Conservation (phyloP, 1,140 invertebrate genomes). For the Sarcophaga peregrina region DNA sequence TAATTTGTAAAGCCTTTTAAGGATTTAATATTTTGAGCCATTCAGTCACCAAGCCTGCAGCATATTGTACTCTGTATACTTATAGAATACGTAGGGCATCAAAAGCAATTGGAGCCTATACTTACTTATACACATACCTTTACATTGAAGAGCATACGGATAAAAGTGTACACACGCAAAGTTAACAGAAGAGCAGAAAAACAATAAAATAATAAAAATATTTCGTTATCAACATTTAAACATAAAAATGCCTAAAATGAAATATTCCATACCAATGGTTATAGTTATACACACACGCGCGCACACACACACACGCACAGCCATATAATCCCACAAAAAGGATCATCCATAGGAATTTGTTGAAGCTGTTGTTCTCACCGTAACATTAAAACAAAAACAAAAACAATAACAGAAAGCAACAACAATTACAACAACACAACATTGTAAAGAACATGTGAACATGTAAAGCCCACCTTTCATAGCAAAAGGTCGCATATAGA, state of each 20-base stretch:
- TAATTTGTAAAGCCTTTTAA: too few species aligned
- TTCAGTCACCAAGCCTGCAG: too few species aligned
- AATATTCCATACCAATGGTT: not conserved
- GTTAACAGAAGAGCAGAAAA: not conserved
- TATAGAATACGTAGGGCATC: too few species aligned
- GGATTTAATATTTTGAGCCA: too few species aligned
- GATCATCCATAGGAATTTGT: not conserved
- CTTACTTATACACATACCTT: too few species aligned
- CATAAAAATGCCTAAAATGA: constrained; percentile 21
- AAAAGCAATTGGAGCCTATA: too few species aligned
- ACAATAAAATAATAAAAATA: constrained; percentile 32
- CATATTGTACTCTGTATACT: too few species aligned
- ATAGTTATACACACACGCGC: not conserved
- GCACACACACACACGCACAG: not conserved
- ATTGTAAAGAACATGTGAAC: not conserved
- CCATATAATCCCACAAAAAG: not conserved
- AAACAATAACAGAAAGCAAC: too few species aligned
- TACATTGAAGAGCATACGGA: too few species aligned
- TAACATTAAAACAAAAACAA: too few species aligned
- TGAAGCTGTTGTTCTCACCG: not conserved
- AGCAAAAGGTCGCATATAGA: not conserved
- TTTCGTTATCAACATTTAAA: constrained; percentile 30
- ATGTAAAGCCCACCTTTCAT: not conserved
- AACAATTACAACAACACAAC: too few species aligned
- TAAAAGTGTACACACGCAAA: too few species aligned